Base-by-base conservation (phyloP, 2,113 vertebrate genomes). In the Lethenteron camtschaticum region DNA sequence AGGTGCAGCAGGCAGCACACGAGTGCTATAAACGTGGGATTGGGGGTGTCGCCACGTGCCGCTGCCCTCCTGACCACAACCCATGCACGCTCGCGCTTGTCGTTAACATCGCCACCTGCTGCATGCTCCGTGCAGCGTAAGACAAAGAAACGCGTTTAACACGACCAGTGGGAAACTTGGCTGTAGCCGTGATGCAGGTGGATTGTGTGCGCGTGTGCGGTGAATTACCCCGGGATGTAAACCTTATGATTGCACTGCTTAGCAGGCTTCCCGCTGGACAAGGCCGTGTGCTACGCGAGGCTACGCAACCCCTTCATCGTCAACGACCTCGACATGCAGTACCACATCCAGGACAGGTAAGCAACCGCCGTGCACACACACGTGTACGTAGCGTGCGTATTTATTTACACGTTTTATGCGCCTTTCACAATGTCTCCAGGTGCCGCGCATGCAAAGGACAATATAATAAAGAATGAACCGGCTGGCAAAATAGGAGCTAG, bases 261-360 rank as follows among this genome's bases (percentile, higher is more conserved):
- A 11, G 1, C 78, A 97, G 94, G 91, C 68, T 99, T 96, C 76
- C 94, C 92, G 1, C 79, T 99, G 78, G 94, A 96, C 78, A 99
- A 99, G 75, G 94, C 92, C 2, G 90, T 96, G 75, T 87, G 88
- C 77, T 99, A 99, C 18, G 87, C 87, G 74, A 91, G 87, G 73
- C 86, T 99, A 70, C 86, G 91, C 77, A 91, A 86, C 71, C 90
- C 92, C 3, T 87, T 99, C 74, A 83, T 88, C 74, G 88, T 99
- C 76, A 99, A 99, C 57, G 94, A 99, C 77, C 82, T 99, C 76
- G 85, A 95, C 73, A 99, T 90, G 90, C 94, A 99, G 79, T 99
- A 92, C 81, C 96, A 85, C 75, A 96, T 99, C 77, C 91, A 97
- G 79, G 94, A 97, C 83, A 90, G 94, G 94, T 96, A 78, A 56